Percentiles rank a stretch among this genome's conserved stretches.
phyloP scores from a whole-genome alignment of 2,113 vertebrate species.

The Larimichthys crocea region DNA sequence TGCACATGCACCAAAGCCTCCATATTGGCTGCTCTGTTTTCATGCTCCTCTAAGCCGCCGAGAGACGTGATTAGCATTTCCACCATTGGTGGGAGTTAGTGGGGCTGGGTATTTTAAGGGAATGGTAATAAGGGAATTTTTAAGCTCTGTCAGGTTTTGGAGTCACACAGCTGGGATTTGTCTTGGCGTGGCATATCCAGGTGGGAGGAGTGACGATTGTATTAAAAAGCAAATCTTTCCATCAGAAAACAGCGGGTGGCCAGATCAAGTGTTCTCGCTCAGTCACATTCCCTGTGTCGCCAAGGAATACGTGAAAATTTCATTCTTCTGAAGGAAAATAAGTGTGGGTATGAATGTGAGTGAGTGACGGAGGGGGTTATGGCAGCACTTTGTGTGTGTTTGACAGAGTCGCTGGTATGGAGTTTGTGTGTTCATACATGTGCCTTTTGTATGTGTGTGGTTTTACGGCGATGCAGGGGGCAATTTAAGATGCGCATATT shows the following conservation, averaged over 20 bases:
- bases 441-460: conserved; percentile 47
- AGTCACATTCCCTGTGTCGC: conserved; percentile 77
- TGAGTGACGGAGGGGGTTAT: conserved; percentile 58
- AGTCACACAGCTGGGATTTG: conserved; percentile 83
- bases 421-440: conserved; percentile 52
- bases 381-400: conserved; percentile 52
- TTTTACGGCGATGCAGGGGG: conserved; percentile 42
- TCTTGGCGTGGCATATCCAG: conserved; percentile 79
- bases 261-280: conserved; percentile 84
- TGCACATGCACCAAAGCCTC: conserved; percentile 54
- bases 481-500: conserved; percentile 77
- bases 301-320: conserved; percentile 76
- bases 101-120: conserved; percentile 76
- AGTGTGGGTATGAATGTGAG: conserved; percentile 66
- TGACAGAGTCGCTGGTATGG: conserved; percentile 42
- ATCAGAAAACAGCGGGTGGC: conserved; percentile 83
- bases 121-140: conserved; percentile 80
- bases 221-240: conserved; percentile 86
- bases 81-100: conserved; percentile 71
- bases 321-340: conserved; percentile 74
- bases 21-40: conserved; percentile 62
- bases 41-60: conserved; percentile 57
- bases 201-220: conserved; percentile 83
- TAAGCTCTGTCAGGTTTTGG: conserved; percentile 75
- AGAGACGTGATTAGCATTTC: conserved; percentile 77